Percentiles rank a stretch among this genome's conserved stretches.
Conservation (phyloP, 2,113 vertebrate genomes). For the Leucopsar rothschildi region DNA sequence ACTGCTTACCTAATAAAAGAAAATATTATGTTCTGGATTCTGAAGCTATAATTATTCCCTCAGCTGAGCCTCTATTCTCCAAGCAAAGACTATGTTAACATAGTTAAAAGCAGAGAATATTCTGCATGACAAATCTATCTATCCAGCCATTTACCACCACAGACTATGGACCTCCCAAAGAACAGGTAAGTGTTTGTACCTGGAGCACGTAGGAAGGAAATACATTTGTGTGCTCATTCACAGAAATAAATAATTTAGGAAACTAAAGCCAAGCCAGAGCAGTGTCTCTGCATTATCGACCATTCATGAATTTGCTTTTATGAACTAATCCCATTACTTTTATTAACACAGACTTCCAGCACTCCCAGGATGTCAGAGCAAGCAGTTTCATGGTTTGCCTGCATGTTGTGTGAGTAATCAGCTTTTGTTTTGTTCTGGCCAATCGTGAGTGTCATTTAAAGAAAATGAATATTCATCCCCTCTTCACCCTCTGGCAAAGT, state of each 20-base stretch:
- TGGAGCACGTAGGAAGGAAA: neutral
- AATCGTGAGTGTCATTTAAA: neutral
- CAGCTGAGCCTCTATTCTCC: slow-evolving; percentile 34
- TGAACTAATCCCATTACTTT: slow-evolving; percentile 7
- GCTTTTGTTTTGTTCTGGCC: neutral
- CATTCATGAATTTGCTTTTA: neutral
- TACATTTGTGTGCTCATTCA: neutral
- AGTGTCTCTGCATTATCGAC: neutral
- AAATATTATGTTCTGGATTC: slow-evolving; percentile 28
- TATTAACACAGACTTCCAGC: neutral
- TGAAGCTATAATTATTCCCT: slow-evolving; percentile 56
- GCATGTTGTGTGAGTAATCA: neutral
- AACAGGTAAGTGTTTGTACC: neutral
- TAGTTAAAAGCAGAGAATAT: slow-evolving; percentile 17
- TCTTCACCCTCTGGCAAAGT: neutral
- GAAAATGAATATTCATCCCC: neutral
- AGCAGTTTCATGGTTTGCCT: neutral
- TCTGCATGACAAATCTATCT: slow-evolving; percentile 24
- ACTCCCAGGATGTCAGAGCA: neutral
- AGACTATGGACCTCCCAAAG: neutral
- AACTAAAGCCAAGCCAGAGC: neutral
- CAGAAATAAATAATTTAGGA: neutral
- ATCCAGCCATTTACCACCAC: neutral
- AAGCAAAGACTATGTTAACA: slow-evolving; percentile 24
- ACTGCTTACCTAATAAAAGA: slow-evolving; percentile 49